phyloP scores from a whole-genome alignment of 1,140 invertebrate genomes.

The Brachionus calyciflorus region DNA sequence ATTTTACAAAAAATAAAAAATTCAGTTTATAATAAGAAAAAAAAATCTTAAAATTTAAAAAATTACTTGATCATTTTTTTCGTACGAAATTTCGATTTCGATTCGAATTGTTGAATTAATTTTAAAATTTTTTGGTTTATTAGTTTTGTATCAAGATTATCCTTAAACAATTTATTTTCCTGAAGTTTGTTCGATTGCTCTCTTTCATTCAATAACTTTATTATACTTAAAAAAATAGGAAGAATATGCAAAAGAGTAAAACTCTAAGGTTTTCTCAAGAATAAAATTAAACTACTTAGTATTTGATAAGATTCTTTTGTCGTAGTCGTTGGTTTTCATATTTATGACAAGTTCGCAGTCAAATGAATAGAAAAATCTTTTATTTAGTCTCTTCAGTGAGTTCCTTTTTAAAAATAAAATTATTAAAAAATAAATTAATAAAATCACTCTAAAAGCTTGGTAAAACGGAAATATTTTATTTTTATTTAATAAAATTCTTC shows the following conservation, averaged over 20 bases:
- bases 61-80: slow-evolving; percentile 6
- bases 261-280: no score
- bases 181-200: background rate
- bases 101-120: background rate
- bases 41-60: background rate
- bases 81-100: background rate
- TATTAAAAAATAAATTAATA: background rate
- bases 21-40: background rate
- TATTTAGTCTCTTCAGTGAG: background rate
- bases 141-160: background rate
- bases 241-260: background rate
- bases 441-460: no score
- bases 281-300: no score
- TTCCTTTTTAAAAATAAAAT: background rate
- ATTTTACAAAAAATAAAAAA: slow-evolving; percentile 6
- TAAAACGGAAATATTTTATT: no score
- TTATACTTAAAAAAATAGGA: background rate
- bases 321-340: no score
- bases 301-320: no score
- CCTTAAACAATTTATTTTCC: background rate
- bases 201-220: background rate
- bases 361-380: background rate
- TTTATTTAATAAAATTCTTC: no score
- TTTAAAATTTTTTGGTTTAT: slow-evolving; percentile 18
- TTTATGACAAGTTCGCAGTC: background rate